Percentiles rank a stretch among this genome's conserved stretches.
Conservation (phyloP, 2,113 vertebrate species). For the Calonectris borealis region DNA sequence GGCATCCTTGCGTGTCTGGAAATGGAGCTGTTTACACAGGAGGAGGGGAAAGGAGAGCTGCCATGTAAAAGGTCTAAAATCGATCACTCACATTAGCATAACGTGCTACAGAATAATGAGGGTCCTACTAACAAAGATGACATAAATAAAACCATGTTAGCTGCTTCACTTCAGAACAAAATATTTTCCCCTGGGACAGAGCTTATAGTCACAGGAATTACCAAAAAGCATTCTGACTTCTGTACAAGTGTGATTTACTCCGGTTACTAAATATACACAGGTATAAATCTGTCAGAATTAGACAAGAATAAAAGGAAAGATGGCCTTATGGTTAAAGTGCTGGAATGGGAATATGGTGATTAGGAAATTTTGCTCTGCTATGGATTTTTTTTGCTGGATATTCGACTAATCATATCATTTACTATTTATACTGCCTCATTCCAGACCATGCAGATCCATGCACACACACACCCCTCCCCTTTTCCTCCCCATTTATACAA, state of each 20-base stretch:
- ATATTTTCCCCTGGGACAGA: neutral
- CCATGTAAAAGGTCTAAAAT: neutral
- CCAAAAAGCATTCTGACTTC: neutral
- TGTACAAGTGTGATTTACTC: neutral
- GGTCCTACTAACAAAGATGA: neutral
- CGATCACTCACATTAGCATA: neutral
- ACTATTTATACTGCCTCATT: neutral
- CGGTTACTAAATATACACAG: neutral
- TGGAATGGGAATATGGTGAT: neutral
- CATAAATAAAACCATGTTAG: neutral
- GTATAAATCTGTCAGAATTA: neutral
- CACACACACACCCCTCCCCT: neutral
- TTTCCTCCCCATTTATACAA: neutral
- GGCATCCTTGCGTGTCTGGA: neutral
- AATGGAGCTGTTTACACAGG: neutral
- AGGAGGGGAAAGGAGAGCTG: neutral
- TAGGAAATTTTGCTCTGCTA: neutral
- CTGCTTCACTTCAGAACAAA: neutral
- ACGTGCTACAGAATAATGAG: neutral
- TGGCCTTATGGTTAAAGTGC: neutral
- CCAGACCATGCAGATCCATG: neutral
- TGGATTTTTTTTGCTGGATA: neutral
- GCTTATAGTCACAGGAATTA: neutral
- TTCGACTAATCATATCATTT: neutral
- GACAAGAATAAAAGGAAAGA: neutral